These are phyloP conservation scores for Chesias legatella DNA, from an alignment of 2,888 invertebrate genomes.

Conservation along the genomic window DNA sequence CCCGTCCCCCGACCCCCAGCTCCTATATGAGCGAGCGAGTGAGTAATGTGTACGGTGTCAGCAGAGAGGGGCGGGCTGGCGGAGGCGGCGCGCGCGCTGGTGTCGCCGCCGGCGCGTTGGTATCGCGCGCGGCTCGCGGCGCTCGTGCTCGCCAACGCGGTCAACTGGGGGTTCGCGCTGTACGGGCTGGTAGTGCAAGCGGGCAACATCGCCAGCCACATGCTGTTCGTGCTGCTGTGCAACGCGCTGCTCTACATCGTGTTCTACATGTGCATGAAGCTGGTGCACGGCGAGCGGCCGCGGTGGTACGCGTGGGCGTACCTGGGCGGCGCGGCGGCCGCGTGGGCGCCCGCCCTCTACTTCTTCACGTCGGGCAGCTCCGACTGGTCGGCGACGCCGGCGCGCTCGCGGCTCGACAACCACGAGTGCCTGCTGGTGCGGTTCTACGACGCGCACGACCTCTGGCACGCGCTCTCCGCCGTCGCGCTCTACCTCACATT, in stretches of 20 bases:
- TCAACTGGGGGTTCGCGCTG: conserved; percentile 85
- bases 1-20: no score
- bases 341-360: conserved; percentile 86
- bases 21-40: no score
- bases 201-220: conserved; percentile 89
- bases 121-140: conserved; percentile 79
- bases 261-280: conserved; percentile 93
- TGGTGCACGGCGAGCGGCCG: conserved; percentile 83
- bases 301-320: conserved; percentile 83
- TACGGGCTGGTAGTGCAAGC: conserved; percentile 70
- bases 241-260: conserved; percentile 90
- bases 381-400: conserved; percentile 81
- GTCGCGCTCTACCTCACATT: conserved; percentile 91
- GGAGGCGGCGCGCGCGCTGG: conserved; percentile 45
- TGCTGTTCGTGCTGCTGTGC: conserved; percentile 89
- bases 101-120: conserved; percentile 58
- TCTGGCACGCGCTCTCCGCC: conserved; percentile 94
- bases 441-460: conserved; percentile 93
- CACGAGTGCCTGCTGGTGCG: conserved; percentile 63
- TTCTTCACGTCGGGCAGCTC: conserved; percentile 55
- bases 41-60: no score
- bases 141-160: conserved; percentile 82
- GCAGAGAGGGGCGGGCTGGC: conserved; percentile 54
- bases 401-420: conserved; percentile 83
- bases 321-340: conserved; percentile 81